Percentiles rank a stretch among this genome's conserved stretches.
phyloP scores from a whole-genome alignment of 2,113 vertebrate species.

The Nerophis ophidion region DNA sequence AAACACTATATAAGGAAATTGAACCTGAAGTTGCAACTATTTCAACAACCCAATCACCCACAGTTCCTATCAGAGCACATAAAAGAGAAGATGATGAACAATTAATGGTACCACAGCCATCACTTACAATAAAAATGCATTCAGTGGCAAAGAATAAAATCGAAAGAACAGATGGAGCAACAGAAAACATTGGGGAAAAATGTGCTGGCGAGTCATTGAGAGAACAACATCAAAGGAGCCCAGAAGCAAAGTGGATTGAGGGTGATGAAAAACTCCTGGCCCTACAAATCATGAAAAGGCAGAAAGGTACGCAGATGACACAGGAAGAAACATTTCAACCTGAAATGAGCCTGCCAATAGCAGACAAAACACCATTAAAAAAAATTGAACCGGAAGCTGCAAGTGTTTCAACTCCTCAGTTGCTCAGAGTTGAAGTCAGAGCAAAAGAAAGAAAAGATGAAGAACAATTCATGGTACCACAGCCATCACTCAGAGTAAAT shows the following conservation, averaged over 20 bases:
- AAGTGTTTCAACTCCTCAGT: background rate
- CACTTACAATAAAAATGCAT: background rate
- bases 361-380: conserved; percentile 9
- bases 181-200: conserved; percentile 26
- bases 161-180: background rate
- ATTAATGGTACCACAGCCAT: background rate
- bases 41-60: background rate
- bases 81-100: background rate
- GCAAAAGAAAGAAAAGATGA: background rate
- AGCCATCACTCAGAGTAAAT: background rate
- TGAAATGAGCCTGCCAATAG: conserved; percentile 31
- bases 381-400: background rate
- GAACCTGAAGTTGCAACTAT: background rate
- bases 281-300: conserved; percentile 62
- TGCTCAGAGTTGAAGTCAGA: background rate
- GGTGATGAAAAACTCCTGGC: conserved; percentile 64
- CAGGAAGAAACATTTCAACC: conserved; percentile 37
- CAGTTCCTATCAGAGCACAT: background rate
- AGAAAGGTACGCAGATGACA: conserved; percentile 56
- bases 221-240: conserved; percentile 55
- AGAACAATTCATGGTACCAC: background rate
- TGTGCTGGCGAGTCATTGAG: conserved; percentile 32
- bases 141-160: background rate
- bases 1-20: background rate
- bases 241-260: conserved; percentile 55